A percentile compares a stretch with the other conserved stretches of the same genome.
phyloP scores from a whole-genome alignment of 2,797 vertebrate species.

The Sparus aurata region DNA sequence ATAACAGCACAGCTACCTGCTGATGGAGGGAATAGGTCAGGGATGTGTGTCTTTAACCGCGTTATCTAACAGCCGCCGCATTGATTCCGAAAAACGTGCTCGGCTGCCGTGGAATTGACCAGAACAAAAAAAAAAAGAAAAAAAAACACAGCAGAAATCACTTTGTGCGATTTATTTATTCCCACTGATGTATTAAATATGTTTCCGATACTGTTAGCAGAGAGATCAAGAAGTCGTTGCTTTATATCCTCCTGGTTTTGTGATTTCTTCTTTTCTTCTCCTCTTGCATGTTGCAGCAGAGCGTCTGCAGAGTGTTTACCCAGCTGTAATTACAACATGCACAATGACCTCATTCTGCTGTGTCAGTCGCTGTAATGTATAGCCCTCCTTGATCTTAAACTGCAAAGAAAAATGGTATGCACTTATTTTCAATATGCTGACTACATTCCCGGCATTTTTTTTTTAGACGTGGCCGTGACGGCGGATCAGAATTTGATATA shows the following conservation, averaged over 20 bases:
- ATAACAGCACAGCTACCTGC: slow-evolving; percentile 54
- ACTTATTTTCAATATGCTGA: slow-evolving; percentile 76
- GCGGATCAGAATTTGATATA: slow-evolving; percentile 74
- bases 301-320: slow-evolving; percentile 68
- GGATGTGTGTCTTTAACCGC: slow-evolving; percentile 20
- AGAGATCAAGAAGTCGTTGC: slow-evolving; percentile 27
- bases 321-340: slow-evolving; percentile 76
- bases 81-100: slow-evolving; percentile 21
- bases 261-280: neutral
- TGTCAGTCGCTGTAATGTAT: slow-evolving; percentile 74
- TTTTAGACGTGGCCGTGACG: slow-evolving; percentile 62
- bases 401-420: slow-evolving; percentile 69
- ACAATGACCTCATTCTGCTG: slow-evolving; percentile 77
- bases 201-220: slow-evolving; percentile 15
- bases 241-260: neutral
- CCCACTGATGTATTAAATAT: slow-evolving; percentile 52
- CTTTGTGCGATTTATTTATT: slow-evolving; percentile 63
- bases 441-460: slow-evolving; percentile 68
- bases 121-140: slow-evolving; percentile 17
- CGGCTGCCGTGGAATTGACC: slow-evolving; percentile 41
- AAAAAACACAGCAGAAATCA: slow-evolving; percentile 24
- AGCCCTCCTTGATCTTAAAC: slow-evolving; percentile 69
- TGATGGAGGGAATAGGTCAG: slow-evolving; percentile 49
- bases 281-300: slow-evolving; percentile 51
- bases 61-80: neutral